Percentiles rank a stretch among this genome's conserved stretches.
These are phyloP conservation scores for Smittia sp. DNA, from an alignment of 2,888 invertebrate genomes.

Conservation along the genomic window DNA sequence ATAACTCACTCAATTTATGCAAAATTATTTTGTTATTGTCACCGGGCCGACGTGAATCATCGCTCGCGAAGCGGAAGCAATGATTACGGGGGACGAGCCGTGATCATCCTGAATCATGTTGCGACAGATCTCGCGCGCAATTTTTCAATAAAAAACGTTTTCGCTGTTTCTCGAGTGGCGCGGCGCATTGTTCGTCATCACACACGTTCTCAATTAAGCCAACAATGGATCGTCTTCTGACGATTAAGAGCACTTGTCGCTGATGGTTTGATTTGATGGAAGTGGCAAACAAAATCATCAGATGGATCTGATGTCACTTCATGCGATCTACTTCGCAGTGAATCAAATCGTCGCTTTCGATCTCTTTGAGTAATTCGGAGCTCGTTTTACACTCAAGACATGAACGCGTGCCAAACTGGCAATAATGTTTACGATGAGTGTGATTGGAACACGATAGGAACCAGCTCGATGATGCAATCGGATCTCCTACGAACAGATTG, in stretches of 20 bases:
- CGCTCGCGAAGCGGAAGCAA: neutral
- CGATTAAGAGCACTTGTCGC: neutral
- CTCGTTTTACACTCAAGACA: too few species aligned
- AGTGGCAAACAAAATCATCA: neutral
- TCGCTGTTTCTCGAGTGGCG: neutral
- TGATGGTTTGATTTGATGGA: neutral
- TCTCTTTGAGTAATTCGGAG: too few species aligned
- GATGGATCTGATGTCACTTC: neutral
- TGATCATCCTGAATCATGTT: constrained; percentile 8
- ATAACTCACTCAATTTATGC: neutral
- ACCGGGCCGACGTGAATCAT: neutral
- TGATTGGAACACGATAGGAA: too few species aligned
- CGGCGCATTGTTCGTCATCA: neutral
- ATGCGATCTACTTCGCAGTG: too few species aligned
- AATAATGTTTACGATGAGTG: too few species aligned
- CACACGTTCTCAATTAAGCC: neutral
- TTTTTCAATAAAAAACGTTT: neutral
- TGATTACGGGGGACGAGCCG: neutral
- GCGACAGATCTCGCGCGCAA: neutral
- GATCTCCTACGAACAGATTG: too few species aligned
- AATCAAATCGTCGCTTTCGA: too few species aligned
- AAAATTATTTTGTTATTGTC: neutral
- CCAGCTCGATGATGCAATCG: too few species aligned
- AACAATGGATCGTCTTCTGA: neutral
- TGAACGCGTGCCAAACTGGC: too few species aligned